Evolutionary conservation across 2,113 vertebrate species (phyloP), one percentile per base, ranked within the genome.

Genomic region (Triplophysa siluroides): DNA sequence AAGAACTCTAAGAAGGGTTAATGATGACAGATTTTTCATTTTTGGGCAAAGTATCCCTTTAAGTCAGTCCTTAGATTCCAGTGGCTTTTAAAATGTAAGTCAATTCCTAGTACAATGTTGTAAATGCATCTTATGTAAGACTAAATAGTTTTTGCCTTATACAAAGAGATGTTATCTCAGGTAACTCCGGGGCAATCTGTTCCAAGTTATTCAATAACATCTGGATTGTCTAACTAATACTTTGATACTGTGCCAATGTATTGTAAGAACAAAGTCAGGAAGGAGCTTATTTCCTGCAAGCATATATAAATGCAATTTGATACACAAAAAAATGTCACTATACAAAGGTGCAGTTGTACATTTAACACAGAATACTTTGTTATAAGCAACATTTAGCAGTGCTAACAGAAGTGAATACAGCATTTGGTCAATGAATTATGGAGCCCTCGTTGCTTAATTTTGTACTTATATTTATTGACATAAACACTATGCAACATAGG

Each of bases 191-290:
- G 47, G 0, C 4, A 72, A 38, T 62, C 72, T 75, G 58, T 21
- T 26, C 3, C 3, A 45, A 47, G 41, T 73, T 73, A 54, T 29
- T 64, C 23, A 73, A 14, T 52, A 71, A 21, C 19, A 70, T 43
- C 58, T 81, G 3, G 58, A 24, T 68, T 78, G 71, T 75, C 13
- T 75, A 47, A 62, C 58, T 47, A 47, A 62, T 0, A 47, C 50
- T 76, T 45, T 76, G 19, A 82, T 72, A 43, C 6, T 11, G 16
- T 62, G 60, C 10, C 65, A 72, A 65, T 38, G 16, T 72, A 62
- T 76, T 66, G 29, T 13, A 63, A 54, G 71, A 71, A 81, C 68
- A 69, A 76, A 65, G 19, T 56, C 68, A 83, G 78, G 75, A 83
- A 83, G 43, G 3, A 43, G 67, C 13, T 72, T 77, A 67, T 80